phyloP scores from a whole-genome alignment of 1,140 invertebrate species.

The Zaprionus lachaisei region DNA sequence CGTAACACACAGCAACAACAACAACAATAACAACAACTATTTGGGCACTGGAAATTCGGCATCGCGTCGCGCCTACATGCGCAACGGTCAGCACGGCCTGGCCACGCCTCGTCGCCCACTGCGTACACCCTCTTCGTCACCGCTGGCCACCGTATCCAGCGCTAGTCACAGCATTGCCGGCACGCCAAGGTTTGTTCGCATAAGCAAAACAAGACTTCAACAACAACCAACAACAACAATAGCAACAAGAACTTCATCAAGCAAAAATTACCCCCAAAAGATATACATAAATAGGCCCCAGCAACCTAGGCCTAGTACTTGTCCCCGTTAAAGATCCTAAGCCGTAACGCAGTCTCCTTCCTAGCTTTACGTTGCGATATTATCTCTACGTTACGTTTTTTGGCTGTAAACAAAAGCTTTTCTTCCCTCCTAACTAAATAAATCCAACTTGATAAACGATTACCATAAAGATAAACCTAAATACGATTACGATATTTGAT shows the following conservation, averaged over 20 bases:
- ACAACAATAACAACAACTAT: conserved; percentile 65
- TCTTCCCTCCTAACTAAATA: background rate
- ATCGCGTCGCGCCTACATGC: conserved; percentile 57
- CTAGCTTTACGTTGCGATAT: conserved; percentile 12
- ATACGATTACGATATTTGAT: conserved; percentile 4
- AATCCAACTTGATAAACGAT: conserved; percentile 7
- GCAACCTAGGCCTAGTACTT: conserved; percentile 12
- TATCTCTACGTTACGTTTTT: conserved; percentile 19
- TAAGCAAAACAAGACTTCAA: conserved; percentile 43
- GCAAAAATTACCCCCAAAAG: background rate
- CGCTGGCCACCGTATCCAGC: conserved; percentile 77
- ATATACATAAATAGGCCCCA: conserved; percentile 8
- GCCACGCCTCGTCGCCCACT: conserved; percentile 75
- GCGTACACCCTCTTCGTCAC: conserved; percentile 78
- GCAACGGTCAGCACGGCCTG: conserved; percentile 56
- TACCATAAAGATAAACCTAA: conserved; percentile 14
- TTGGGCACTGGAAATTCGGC: conserved; percentile 47
- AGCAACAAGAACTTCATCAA: conserved; percentile 2
- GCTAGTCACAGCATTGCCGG: conserved; percentile 65
- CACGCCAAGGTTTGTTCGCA: conserved; percentile 81
- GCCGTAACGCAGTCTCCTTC: background rate
- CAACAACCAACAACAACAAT: conserved; percentile 22
- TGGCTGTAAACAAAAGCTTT: conserved; percentile 23
- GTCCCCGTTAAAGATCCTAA: background rate
- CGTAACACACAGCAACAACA: conserved; percentile 59